These are phyloP conservation scores for Scaptomyza reducta DNA, from an alignment of 2,888 invertebrate genomes.

Conservation along the genomic window DNA sequence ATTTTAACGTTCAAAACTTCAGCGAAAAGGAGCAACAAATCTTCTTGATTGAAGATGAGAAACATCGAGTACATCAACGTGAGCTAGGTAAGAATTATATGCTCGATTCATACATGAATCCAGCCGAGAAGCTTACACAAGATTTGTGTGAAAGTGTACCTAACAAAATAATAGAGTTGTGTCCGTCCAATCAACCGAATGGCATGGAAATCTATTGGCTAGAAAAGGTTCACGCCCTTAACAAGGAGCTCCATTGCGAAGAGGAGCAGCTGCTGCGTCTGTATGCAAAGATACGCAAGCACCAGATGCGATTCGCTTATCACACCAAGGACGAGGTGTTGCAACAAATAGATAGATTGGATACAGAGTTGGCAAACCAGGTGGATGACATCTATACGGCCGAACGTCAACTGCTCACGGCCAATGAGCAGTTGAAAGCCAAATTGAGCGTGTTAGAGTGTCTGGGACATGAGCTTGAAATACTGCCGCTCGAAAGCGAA, in stretches of 20 bases:
- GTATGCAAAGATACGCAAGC: constrained; percentile 87
- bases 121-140: constrained; percentile 83
- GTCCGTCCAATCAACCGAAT: constrained; percentile 33
- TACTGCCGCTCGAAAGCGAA: constrained; percentile 15
- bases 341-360: constrained; percentile 83
- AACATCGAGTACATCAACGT: constrained; percentile 89
- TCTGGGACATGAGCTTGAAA: constrained; percentile 85
- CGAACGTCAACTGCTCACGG: constrained; percentile 85
- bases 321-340: constrained; percentile 77
- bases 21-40: constrained; percentile 92
- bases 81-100: constrained; percentile 92
- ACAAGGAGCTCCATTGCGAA: constrained; percentile 89
- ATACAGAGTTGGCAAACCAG: constrained; percentile 85
- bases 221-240: constrained; percentile 89
- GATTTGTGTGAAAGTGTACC: constrained; percentile 6
- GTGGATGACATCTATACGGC: constrained; percentile 86
- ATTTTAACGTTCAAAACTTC: constrained; percentile 41
- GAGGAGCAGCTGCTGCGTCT: constrained; percentile 89
- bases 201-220: constrained; percentile 87
- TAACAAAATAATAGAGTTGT: neutral
- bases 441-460: constrained; percentile 86
- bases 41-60: constrained; percentile 90
- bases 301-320: constrained; percentile 81
- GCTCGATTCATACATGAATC: constrained; percentile 90
- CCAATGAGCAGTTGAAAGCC: constrained; percentile 86